Percentiles rank a stretch among this genome's conserved stretches.
Conservation (phyloP, 2,113 vertebrate genomes). For the Isichthys henryi region DNA sequence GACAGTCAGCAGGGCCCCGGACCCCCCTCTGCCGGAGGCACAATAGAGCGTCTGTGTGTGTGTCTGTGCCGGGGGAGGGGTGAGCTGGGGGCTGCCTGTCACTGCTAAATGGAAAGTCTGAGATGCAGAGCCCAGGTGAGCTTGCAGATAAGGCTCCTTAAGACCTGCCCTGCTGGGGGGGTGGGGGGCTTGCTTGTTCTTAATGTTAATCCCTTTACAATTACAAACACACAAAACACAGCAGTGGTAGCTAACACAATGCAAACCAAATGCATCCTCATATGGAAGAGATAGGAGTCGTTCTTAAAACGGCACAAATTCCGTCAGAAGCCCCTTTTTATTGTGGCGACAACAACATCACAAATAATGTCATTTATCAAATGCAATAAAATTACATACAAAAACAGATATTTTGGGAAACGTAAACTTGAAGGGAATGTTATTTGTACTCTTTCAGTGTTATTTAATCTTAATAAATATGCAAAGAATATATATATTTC, state of each 20-base stretch:
- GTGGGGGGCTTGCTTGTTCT: conserved; percentile 1
- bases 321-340: background rate
- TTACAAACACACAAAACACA: conserved; percentile 13
- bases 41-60: conserved; percentile 14
- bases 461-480: background rate
- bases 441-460: background rate
- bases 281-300: background rate
- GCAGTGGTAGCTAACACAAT: conserved; percentile 4
- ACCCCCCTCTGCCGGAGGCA: conserved; percentile 17
- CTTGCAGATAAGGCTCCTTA: background rate
- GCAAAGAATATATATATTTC: background rate
- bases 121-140: conserved; percentile 24
- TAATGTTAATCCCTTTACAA: conserved; percentile 17
- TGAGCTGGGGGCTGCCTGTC: background rate
- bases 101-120: background rate
- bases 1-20: conserved; percentile 7
- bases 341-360: background rate
- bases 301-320: background rate
- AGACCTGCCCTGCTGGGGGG: conserved; percentile 17
- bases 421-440: background rate
- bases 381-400: background rate
- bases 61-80: background rate
- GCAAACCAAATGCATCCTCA: background rate
- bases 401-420: background rate
- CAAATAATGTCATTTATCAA: background rate